Base-by-base conservation (phyloP, 1,140 invertebrate species). In the Acromyrmex heyeri region DNA sequence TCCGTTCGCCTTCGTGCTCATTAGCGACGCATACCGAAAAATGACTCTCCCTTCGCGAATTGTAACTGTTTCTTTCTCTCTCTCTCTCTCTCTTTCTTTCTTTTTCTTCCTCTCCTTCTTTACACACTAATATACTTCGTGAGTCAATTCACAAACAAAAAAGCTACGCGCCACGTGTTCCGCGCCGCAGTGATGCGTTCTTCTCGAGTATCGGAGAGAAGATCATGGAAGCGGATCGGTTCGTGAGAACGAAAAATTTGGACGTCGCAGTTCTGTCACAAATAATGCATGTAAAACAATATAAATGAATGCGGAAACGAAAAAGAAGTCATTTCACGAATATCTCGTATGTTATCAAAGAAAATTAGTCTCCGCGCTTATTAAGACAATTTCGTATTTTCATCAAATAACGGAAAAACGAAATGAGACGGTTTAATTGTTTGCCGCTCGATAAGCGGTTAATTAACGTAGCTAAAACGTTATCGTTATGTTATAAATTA, bases 61-160 rank as follows among this genome's bases (percentile, higher is more conserved):
- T n/a, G 14, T 44, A 69, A 59, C 65, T 38, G 38, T 72, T 27
- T 24, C 30, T 55, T 0, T 30, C 24, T 24, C 24, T 24, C 24
- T 24, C 18, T 38, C 38, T 4, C 14, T 53, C 12, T 38, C n/a
- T 79, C 50, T 48, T 21, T 44, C 48, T 65, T 1, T n/a, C 18
- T 38, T 24, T 64, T 18, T 0, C 55, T 61, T 3, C 4, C 14
- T 53, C 18, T 38, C n/a, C 30, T 64, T 18, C 12, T 18, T 30
- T 38, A 48, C 38, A 10, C 61, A 65, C 82, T 44, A 34, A 2
- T 50, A 21, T 76, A 50, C 44, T 18, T 55, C 21, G 50, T 69
- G 62, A 69, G 62, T 86, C 75, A 78, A 69, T 86, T 79, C 73
- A 57, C 62, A 61, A 61, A 75, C 57, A 83, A 34, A 75, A 82